Evolutionary conservation across 2,888 invertebrate genomes (phyloP).

Genomic region (Eristalis pertinax): DNA sequence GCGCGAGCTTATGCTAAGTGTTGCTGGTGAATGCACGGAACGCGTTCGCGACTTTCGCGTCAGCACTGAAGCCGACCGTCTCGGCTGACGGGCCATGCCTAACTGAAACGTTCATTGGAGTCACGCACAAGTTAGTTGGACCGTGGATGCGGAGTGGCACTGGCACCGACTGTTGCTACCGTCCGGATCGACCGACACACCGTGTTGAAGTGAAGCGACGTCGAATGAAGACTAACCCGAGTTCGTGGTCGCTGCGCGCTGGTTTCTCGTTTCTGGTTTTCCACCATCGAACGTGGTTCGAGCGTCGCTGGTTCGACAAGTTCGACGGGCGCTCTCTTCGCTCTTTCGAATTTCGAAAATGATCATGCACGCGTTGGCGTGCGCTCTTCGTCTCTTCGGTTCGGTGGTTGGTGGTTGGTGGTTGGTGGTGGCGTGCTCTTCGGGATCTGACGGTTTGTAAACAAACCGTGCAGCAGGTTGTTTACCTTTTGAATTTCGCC

Average conservation of each 20-base stretch:
- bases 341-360: conserved; percentile 53
- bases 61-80: conserved; percentile 76
- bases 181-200: neutral
- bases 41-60: conserved; percentile 66
- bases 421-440: neutral
- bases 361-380: neutral
- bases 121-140: conserved; percentile 59
- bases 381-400: conserved; percentile 38
- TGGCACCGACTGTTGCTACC: conserved; percentile 26
- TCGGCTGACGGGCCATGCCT: conserved; percentile 79
- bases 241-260: conserved; percentile 28
- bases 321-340: conserved; percentile 21
- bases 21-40: conserved; percentile 25
- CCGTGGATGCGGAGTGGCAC: conserved; percentile 42
- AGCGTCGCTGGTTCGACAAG: neutral
- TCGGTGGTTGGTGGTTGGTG: neutral
- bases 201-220: neutral
- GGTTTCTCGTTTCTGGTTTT: conserved; percentile 53
- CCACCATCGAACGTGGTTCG: conserved; percentile 37
- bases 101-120: conserved; percentile 75
- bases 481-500: conserved; percentile 64
- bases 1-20: conserved; percentile 44
- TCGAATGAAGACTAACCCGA: neutral
- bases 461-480: conserved; percentile 66
- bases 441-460: conserved; percentile 56